Evolutionary conservation across 2,113 vertebrate genomes (phyloP), one percentile per base, ranked within the genome.

Genomic region (Gadus macrocephalus): DNA sequence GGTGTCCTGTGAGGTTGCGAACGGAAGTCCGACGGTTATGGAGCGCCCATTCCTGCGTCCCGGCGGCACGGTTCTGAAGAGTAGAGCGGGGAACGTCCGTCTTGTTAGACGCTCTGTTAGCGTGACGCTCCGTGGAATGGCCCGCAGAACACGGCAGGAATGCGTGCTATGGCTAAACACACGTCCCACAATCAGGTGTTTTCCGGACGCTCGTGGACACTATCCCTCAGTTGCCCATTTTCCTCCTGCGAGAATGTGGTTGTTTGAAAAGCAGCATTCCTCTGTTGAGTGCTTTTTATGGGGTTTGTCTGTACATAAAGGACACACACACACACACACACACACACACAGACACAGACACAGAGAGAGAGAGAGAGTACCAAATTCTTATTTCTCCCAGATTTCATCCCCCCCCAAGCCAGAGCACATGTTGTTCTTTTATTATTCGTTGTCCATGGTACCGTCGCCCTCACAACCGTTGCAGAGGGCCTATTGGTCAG

Each of bases 221-320:
- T 3, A 75, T 71, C 81, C 80, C 71, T 61, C 58, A 77, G 78
- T 80, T 73, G 62, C 73, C 76, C 73, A 72, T 83, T 81, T 78
- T 68, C 78, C 79, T 25, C 25, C 76, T 75, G 83, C 83, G 77
- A 89, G 89, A 90, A 90, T 90, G 88, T 70, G 73, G 78, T 86
- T 90, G 90, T 90, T 91, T 92, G 84, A 88, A 88, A 86, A 85
- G 66, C 64, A 71, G 76, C 87, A 89, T 92, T 92, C 90, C 89
- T 87, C 61, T 62, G 67, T 20, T 69, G 74, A 85, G 84, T 82
- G 78, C 76, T 84, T 91, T 42, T 88, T 89, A 86, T 86, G 83
- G 81, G 77, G 75, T 19, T 79, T 67, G 58, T 85, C 86, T 85
- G 69, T 85, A 67, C 85, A 81, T 53, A 5, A 14, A 25, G 27